Conservation (phyloP, 2,797 vertebrate species). For the Sphenodon punctatus region DNA sequence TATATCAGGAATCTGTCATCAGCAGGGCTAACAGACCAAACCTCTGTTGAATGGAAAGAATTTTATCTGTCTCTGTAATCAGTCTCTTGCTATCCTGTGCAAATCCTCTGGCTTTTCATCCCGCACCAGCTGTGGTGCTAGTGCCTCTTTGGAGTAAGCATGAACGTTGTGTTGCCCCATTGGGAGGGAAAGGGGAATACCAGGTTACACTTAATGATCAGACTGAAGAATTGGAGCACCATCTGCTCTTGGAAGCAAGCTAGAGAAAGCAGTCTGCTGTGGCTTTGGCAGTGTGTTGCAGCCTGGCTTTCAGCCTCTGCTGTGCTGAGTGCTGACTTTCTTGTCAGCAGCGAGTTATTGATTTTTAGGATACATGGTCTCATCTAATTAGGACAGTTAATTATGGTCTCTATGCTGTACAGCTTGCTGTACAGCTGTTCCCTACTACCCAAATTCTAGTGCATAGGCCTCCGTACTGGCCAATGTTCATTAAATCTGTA, state of each 20-base stretch:
- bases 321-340: conserved; percentile 15
- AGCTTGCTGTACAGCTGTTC: neutral
- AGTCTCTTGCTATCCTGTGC: conserved; percentile 29
- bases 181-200: neutral
- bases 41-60: conserved; percentile 31
- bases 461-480: neutral
- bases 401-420: neutral
- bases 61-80: neutral
- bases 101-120: conserved; percentile 1
- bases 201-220: neutral
- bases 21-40: conserved; percentile 36
- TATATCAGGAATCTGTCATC: conserved; percentile 25
- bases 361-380: conserved; percentile 27
- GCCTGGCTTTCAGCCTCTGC: neutral
- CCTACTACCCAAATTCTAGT: neutral
- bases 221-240: neutral
- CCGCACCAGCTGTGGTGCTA: neutral
- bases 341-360: neutral
- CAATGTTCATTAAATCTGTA: neutral
- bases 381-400: no score
- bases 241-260: conserved; percentile 10
- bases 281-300: conserved; percentile 39
- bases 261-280: conserved; percentile 10
- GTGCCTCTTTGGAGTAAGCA: accelerated
- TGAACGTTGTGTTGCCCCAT: neutral